phyloP scores from a whole-genome alignment of 2,113 vertebrate species.

The Gulo gulo region DNA sequence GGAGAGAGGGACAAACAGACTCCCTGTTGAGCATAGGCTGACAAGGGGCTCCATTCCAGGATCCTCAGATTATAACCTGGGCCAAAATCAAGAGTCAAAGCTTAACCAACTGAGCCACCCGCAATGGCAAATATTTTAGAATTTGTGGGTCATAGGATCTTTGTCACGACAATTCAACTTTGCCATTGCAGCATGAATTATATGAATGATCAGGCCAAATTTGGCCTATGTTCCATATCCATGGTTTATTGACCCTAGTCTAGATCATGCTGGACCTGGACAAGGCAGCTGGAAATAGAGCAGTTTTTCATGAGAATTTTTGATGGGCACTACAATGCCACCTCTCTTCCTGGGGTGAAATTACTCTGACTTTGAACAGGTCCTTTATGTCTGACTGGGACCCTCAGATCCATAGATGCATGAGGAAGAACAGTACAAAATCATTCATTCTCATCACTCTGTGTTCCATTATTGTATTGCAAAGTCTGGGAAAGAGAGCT shows the following conservation, averaged over 20 bases:
- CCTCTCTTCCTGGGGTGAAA: neutral
- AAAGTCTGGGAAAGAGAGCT: constrained; percentile 9
- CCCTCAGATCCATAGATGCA: neutral
- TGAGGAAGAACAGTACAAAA: neutral
- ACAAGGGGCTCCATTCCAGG: neutral
- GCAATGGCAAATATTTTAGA: neutral
- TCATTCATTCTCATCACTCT: neutral
- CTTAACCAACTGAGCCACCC: neutral
- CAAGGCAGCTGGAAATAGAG: neutral
- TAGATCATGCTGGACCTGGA: neutral
- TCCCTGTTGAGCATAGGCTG: neutral
- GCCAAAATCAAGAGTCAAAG: neutral
- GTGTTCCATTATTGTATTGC: neutral
- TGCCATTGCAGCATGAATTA: neutral
- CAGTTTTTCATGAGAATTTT: neutral
- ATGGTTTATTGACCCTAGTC: neutral
- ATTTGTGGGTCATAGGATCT: neutral
- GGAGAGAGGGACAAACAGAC: neutral
- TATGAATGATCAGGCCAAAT: neutral
- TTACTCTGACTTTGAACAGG: neutral
- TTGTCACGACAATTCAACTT: neutral
- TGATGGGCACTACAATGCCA: neutral
- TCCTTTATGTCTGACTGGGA: neutral
- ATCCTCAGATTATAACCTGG: neutral
- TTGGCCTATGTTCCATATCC: neutral